Base-by-base conservation (phyloP, 2,888 invertebrate genomes). In the Mythimna pallens region DNA sequence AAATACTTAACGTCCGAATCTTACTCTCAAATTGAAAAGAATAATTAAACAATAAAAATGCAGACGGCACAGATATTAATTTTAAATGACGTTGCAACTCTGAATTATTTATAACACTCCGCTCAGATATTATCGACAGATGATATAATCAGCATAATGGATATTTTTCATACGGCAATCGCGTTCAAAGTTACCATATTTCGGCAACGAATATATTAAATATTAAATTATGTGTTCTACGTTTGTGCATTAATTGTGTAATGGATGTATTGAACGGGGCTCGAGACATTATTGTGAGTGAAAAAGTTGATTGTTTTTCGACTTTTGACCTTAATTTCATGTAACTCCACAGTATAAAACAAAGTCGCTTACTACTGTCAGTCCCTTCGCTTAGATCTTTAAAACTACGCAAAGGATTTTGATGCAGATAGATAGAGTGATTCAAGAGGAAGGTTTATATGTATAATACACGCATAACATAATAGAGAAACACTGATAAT, bases 61-160 rank as follows among this genome's bases (percentile, higher is more conserved):
- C 40, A 57, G 17, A 3, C 36, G 2, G 36, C n/a, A 17, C 1
- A 25, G 17, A 76, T 61, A 55, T 55, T 47, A 30, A 77, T 65
- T 77, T 78, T 30, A 66, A 64, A 58, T 55, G 17, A 12, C 58
- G 59, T 8, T 55, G 52, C 52, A 43, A 47, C 40, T 10, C 34
- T 77, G 70, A 61, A 79, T 81, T 65, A 76, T 81, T 59, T 50
- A 81, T 65, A 8, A 30, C 50, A n/a, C 20, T 47, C 25, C 34
- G n/a, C 59, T n/a, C 58, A 34, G 70, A 70, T 57, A 57, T 20
- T 22, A 67, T 66, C 70, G 55, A 40, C 22, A 6, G 66, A 12
- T 34, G 63, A 55, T 43, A 76, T 81, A 50, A 47, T 67, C 70
- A 25, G 25, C 20, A 58, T 80, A 66, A 70, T 70, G 66, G 52